Conservation (phyloP, 2,888 invertebrate genomes). For the Folsomia manolachei region DNA sequence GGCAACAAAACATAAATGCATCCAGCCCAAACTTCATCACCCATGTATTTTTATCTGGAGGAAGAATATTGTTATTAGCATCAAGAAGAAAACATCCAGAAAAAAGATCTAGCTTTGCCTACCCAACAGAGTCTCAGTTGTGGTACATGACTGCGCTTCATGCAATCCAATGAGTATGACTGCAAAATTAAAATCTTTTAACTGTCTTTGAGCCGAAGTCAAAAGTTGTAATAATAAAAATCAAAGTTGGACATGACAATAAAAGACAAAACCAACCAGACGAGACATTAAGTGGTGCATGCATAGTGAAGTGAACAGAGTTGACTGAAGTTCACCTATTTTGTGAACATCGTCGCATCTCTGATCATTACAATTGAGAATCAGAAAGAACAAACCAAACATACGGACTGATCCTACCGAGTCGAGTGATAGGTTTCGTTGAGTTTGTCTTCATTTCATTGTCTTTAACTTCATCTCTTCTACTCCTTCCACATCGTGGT, state of each 20-base stretch:
- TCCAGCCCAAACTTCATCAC: too few species aligned
- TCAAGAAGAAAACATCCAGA: too few species aligned
- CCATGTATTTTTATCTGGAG: too few species aligned
- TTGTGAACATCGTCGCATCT: neutral
- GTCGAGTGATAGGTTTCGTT: neutral
- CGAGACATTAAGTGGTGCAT: too few species aligned
- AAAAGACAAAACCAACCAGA: neutral
- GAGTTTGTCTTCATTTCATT: neutral
- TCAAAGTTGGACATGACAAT: neutral
- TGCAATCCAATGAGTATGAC: neutral
- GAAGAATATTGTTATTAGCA: too few species aligned
- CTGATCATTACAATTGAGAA: neutral
- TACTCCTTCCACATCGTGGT: too few species aligned
- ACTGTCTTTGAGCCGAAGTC: neutral
- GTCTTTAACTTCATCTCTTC: neutral
- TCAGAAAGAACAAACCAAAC: too few species aligned
- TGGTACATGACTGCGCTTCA: too few species aligned
- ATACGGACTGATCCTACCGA: neutral
- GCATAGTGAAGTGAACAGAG: neutral
- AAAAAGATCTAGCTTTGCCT: too few species aligned
- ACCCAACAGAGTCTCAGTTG: too few species aligned
- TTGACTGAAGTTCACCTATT: slow-evolving; percentile 1
- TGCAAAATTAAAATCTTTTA: too few species aligned
- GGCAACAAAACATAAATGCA: too few species aligned
- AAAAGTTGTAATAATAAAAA: neutral